phyloP scores from a whole-genome alignment of 2,888 invertebrate genomes.

The Drosophila fungiperda region DNA sequence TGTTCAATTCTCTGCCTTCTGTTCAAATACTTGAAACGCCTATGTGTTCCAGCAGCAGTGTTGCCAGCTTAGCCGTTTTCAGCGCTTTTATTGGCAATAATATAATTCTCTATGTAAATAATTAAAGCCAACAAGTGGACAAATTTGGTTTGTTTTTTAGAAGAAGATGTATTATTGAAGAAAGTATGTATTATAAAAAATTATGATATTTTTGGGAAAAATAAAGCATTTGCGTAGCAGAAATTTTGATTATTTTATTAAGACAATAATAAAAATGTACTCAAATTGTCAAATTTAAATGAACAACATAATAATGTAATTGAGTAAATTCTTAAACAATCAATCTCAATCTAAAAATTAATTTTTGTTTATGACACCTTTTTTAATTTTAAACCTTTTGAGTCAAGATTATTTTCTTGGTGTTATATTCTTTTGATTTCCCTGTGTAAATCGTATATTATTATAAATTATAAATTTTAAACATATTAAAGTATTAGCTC shows the following conservation, averaged over 20 bases:
- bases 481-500: not conserved
- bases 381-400: not conserved
- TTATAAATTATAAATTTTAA: not conserved
- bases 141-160: accelerated
- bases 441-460: not conserved
- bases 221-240: no score
- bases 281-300: no score
- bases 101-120: not conserved
- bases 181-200: not conserved
- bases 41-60: conserved; percentile 34
- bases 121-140: no score
- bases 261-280: not conserved
- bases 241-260: no score
- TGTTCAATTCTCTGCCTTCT: conserved; percentile 74
- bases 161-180: not conserved
- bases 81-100: not conserved
- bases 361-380: not conserved
- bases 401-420: not conserved
- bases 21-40: conserved; percentile 75
- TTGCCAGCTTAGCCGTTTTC: not conserved
- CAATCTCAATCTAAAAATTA: not conserved
- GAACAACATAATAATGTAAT: no score
- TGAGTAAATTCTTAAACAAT: no score
- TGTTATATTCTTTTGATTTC: not conserved
- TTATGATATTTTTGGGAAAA: no score